Evolutionary conservation across 2,797 vertebrate genomes (phyloP).

Genomic region (Sus cebifrons): DNA sequence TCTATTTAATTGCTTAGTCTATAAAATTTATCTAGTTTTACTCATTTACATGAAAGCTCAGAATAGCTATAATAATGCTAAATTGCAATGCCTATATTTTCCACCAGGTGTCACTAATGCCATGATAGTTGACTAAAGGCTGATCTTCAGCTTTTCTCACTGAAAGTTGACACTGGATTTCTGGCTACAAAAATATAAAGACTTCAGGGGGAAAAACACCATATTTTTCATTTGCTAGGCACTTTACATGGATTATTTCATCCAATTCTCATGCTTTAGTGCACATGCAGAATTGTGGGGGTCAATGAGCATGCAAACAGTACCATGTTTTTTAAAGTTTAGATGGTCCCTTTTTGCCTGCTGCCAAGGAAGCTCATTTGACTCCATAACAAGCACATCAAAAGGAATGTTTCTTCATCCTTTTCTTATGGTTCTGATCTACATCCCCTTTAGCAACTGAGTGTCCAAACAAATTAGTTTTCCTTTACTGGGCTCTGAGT

Average conservation of each 20-base stretch:
- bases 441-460: not conserved
- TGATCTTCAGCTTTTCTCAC: slow-evolving; percentile 18
- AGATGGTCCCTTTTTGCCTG: not conserved
- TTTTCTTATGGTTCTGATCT: not conserved
- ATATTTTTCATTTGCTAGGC: not conserved
- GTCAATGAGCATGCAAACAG: rapidly evolving
- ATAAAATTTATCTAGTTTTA: not conserved
- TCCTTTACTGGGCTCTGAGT: not conserved
- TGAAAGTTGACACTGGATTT: slow-evolving; percentile 4
- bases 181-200: slow-evolving; percentile 10
- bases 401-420: not conserved
- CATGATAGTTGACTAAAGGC: not conserved
- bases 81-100: not conserved
- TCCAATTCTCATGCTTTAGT: not conserved
- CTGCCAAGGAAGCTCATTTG: not conserved
- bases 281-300: not conserved
- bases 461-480: not conserved
- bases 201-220: not conserved
- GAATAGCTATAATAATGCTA: not conserved
- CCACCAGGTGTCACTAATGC: slow-evolving; percentile 74
- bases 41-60: not conserved
- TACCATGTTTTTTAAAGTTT: not conserved
- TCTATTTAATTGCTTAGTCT: not conserved
- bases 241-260: not conserved
- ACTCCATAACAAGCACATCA: not conserved